Evolutionary conservation across 1,140 invertebrate species (phyloP), one percentile per base, ranked within the genome.

Genomic region (Trichonephila clavipes): DNA sequence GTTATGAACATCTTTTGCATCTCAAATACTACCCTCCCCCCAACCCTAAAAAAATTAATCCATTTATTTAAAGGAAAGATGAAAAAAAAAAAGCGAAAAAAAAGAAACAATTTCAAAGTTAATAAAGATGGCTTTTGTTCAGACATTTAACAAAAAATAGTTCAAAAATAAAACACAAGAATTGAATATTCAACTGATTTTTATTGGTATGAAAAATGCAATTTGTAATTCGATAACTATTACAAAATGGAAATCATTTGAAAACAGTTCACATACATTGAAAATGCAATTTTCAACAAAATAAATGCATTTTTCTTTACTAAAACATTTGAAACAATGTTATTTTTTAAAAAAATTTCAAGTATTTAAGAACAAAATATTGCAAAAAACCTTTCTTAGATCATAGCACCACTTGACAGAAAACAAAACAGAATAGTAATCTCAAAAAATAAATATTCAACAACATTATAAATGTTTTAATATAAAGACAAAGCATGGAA

Each of bases 401-500:
- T 69, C 66, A 77, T 77, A 77, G 72, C 72, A 77, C 72, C 72
- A 77, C 18, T 77, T 77, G 14, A 77, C 14, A 14, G 34, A 34
- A 77, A 18, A 77, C 34, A 77, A 77, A 77, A 77, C 18, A 19
- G 72, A 34, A 34, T 19, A 77, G 6, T 40, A 77, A 77, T 77
- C 28, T 40, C 12, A 77, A 77, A 16, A 77, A 77, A 12, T 34
- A 77, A 40, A 34, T 34, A 18, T 19, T 34, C 14, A 19, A 19
- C 34, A 77, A 40, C 24, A 18, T 64, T 64, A 77, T 28, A 77
- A 40, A 40, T 16, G 24, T 77, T 77, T 77, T 28, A 77, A 34
- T 40, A 69, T 69, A 24, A 69, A 12, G n/a, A 69, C 66, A 69
- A 69, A 24, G 21, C 24, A 69, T 69, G 0, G 7, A 18, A 34